Conservation (phyloP, 2,113 vertebrate species). For the Crotophaga sulcirostris region DNA sequence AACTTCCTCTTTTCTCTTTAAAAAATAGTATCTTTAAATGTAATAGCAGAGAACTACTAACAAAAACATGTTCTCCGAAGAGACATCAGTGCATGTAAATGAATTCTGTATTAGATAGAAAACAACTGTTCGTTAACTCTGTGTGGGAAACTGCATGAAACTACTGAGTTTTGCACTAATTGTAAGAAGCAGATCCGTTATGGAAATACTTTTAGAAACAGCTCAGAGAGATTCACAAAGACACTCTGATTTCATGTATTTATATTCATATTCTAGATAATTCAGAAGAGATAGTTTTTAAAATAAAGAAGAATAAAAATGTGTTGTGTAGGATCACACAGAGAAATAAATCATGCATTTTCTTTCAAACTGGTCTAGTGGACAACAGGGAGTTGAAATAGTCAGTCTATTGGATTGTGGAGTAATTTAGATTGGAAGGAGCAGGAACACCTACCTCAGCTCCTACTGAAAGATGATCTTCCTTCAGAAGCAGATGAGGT, state of each 20-base stretch:
- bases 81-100: background rate
- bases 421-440: background rate
- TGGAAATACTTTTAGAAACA: background rate
- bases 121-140: background rate
- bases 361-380: background rate
- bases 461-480: background rate
- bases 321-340: background rate
- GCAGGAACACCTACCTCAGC: background rate
- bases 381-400: background rate
- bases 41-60: background rate
- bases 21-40: background rate
- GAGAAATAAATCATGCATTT: background rate
- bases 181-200: background rate
- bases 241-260: background rate
- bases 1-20: accelerated
- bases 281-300: background rate
- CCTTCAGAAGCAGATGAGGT: background rate
- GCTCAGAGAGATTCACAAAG: background rate
- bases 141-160: background rate
- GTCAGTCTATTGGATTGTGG: background rate
- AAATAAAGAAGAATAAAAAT: background rate
- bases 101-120: background rate
- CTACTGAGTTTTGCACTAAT: background rate
- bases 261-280: background rate
- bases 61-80: background rate